Evolutionary conservation across 1,140 invertebrate species (phyloP).

Genomic region (Eueides isabella): DNA sequence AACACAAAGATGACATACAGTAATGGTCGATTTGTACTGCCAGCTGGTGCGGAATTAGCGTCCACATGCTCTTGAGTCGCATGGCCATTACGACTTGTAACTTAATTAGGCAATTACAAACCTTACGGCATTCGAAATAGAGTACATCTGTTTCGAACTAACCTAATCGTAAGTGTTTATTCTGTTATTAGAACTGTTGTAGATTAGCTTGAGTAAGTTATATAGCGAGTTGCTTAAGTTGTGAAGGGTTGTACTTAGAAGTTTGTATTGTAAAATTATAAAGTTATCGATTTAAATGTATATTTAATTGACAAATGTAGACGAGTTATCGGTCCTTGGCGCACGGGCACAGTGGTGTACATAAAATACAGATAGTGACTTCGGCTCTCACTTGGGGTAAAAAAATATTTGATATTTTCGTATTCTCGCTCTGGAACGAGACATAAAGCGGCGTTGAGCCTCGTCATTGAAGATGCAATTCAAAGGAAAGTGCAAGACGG

Average conservation of each 20-base stretch:
- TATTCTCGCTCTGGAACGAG: no score
- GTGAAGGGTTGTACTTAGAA: not conserved
- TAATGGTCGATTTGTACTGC: constrained; percentile 65
- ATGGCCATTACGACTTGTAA: constrained; percentile 14
- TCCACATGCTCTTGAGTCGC: constrained; percentile 50
- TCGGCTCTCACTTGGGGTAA: no score
- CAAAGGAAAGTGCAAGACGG: not conserved
- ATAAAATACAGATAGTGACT: no score
- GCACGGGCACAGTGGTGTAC: no score
- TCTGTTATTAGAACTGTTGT: constrained; percentile 12
- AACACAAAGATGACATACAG: constrained; percentile 70
- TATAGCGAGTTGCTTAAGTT: not conserved
- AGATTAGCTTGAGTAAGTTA: not conserved
- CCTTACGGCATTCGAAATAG: not conserved
- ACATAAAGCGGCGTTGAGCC: no score
- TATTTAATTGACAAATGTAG: no score
- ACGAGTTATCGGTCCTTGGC: no score
- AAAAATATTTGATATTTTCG: no score
- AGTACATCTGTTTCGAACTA: not conserved
- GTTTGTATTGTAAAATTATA: not conserved
- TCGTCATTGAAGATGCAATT: no score
- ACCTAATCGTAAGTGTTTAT: not conserved
- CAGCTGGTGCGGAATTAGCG: constrained; percentile 71
- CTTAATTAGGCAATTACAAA: constrained; percentile 11
- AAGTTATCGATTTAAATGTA: not conserved